Base-by-base conservation (phyloP, 2,797 vertebrate species). In the Oreonectes daqikongensis region DNA sequence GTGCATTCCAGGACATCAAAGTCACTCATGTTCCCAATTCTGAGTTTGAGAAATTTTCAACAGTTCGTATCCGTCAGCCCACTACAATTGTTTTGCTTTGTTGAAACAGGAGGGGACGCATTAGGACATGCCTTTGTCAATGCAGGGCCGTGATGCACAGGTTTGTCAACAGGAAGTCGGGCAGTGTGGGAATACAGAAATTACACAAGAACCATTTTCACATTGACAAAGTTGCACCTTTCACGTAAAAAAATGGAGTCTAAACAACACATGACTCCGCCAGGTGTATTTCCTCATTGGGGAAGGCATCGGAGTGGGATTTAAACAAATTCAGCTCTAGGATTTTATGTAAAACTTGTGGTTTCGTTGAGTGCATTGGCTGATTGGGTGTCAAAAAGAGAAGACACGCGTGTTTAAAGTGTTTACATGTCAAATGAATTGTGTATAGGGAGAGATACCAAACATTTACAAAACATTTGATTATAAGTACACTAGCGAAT, bases 1-100 rank as follows among this genome's bases (percentile, higher is more conserved):
- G 86, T 86, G 82, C 82, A 93, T 94, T 94, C 92, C 90, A 82
- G 87, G 90, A 87, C 85, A 89, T 89, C 90, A 89, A 90, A 90
- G 91, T 94, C 90, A 94, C 82, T 79, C 85, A 55, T 71, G 75
- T 85, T 86, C 83, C 87, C 85, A 82, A 86, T 87, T 90, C 82
- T 81, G 82, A 86, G 87, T 90, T 55, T 61, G 84, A 87, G 87
- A 88, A 84, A 88, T 88, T 82, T 90, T 87, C 84, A 89, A 88
- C 84, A 81, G 38, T 87, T 81, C 85, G 46, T 81, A 72, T 40
- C 60, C 22, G 82, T 88, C 83, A 81, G 79, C 75, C 74, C 12
- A 76, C 82, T 30, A 78, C 66, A 63, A 85, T 81, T 86, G 81
- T 42, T 42, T 81, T 89, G 89, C 88, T 86, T 87, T 87, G 80